These are phyloP conservation scores for Pelodytes ibericus DNA, from an alignment of 2,797 vertebrate species.

Conservation along the genomic window DNA sequence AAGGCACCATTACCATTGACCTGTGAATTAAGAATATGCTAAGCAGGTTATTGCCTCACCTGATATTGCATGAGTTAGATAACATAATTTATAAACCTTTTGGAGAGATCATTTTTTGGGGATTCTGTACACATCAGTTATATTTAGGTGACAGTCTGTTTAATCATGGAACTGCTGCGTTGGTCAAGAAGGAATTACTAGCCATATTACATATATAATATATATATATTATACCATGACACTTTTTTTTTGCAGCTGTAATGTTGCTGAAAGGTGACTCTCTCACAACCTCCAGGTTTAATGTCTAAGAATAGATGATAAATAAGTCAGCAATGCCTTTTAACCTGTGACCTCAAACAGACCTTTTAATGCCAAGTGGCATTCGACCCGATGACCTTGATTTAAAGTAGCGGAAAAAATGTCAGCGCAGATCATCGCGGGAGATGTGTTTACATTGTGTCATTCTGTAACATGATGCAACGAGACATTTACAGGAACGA, in stretches of 20 bases:
- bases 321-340: conserved; percentile 43
- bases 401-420: conserved; percentile 39
- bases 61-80: too few species aligned
- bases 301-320: conserved; percentile 36
- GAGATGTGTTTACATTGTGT: conserved; percentile 37
- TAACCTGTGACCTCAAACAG: conserved; percentile 32
- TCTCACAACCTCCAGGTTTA: background rate
- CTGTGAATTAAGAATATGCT: too few species aligned
- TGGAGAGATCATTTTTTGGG: too few species aligned
- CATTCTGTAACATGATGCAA: conserved; percentile 27
- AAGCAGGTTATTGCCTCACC: too few species aligned
- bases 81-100: too few species aligned
- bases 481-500: conserved; percentile 26
- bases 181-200: background rate
- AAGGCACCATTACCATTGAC: too few species aligned
- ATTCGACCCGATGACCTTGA: conserved; percentile 22
- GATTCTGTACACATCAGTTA: too few species aligned
- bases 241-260: background rate
- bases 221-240: background rate
- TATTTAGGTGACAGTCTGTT: too few species aligned
- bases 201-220: too few species aligned
- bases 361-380: conserved; percentile 16
- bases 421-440: conserved; percentile 17
- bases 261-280: background rate
- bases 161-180: background rate